These are phyloP conservation scores for Dinoponera quadriceps DNA, from an alignment of 1,140 invertebrate genomes.

Conservation along the genomic window DNA sequence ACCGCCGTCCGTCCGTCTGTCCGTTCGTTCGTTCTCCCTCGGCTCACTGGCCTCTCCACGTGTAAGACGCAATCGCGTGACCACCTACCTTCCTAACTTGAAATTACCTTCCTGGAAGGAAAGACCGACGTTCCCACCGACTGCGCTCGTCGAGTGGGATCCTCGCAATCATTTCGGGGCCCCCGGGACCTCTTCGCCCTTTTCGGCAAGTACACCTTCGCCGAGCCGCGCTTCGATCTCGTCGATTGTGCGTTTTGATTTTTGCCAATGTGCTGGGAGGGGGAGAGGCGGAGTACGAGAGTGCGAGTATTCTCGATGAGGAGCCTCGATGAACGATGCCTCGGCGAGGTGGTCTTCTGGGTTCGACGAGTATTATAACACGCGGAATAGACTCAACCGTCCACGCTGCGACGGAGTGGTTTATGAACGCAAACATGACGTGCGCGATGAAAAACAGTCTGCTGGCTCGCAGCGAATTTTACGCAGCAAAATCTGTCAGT, in stretches of 20 bases:
- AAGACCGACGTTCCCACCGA: constrained; percentile 72
- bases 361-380: too few species aligned
- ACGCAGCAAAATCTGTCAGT: too few species aligned
- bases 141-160: constrained; percentile 63
- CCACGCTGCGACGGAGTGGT: too few species aligned
- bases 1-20: neutral
- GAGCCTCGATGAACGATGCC: too few species aligned
- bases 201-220: constrained; percentile 29
- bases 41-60: constrained; percentile 28
- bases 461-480: too few species aligned
- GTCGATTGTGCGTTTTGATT: neutral
- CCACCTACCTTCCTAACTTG: constrained; percentile 79
- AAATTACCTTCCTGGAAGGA: constrained; percentile 82
- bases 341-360: too few species aligned
- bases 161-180: constrained; percentile 59
- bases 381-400: too few species aligned
- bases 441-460: too few species aligned
- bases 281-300: too few species aligned
- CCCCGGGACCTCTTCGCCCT: constrained; percentile 28
- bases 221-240: neutral
- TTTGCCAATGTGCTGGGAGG: neutral
- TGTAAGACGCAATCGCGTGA: constrained; percentile 78
- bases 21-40: neutral
- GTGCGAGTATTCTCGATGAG: too few species aligned
- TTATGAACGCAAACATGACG: too few species aligned